These are phyloP conservation scores for Nipponacmea schrenckii DNA, from an alignment of 2,888 invertebrate genomes.

Conservation along the genomic window DNA sequence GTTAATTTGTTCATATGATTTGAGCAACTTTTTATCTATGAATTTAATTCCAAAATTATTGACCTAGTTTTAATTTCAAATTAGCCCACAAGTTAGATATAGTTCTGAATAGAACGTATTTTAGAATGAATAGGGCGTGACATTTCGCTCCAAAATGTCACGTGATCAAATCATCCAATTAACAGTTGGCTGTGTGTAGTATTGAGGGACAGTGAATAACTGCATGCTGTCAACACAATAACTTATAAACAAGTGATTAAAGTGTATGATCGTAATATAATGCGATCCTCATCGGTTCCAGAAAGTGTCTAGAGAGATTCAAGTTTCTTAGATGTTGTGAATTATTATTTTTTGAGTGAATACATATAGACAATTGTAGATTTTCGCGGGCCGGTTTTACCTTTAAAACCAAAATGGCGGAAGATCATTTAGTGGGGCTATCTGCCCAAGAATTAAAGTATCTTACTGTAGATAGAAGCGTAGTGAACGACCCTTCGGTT, in stretches of 20 bases:
- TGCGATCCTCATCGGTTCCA: too few species aligned
- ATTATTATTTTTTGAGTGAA: too few species aligned
- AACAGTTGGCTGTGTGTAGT: conserved; percentile 14
- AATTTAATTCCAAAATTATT: too few species aligned
- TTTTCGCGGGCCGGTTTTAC: conserved; percentile 6
- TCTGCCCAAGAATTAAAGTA: conserved; percentile 82
- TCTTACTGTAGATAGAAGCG: conserved; percentile 94
- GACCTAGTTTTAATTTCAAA: too few species aligned
- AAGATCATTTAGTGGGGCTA: conserved; percentile 48
- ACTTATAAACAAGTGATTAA: too few species aligned
- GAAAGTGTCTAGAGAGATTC: too few species aligned
- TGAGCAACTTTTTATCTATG: too few species aligned
- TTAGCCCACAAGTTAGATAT: too few species aligned
- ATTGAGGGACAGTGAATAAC: conserved; percentile 1
- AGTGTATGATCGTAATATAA: too few species aligned
- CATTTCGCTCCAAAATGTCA: conserved; percentile 28
- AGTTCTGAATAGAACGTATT: too few species aligned
- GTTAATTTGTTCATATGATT: too few species aligned
- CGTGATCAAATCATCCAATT: conserved; percentile 35
- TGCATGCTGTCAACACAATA: background rate
- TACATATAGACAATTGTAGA: background rate
- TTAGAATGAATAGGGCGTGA: conserved; percentile 30
- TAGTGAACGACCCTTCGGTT: conserved; percentile 91
- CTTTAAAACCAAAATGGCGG: conserved; percentile 39
- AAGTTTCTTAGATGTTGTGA: too few species aligned